Base-by-base conservation (phyloP, 2,888 invertebrate species). In the Argynnis bischoffii region DNA sequence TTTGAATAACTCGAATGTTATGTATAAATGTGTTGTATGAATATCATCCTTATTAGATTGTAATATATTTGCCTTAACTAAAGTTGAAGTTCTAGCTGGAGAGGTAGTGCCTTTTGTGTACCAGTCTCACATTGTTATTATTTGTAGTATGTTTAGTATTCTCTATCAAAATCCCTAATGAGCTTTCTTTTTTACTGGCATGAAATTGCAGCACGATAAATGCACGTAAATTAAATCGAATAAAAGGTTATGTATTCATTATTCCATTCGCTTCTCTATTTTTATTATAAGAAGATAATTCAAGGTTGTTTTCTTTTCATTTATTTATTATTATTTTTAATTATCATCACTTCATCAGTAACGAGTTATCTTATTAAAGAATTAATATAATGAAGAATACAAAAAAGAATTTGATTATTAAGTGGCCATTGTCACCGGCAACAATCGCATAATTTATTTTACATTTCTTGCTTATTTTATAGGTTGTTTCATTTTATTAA, bases 181-280 rank as follows among this genome's bases (percentile, higher is more conserved):
- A 61, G 11, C 35, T 35, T 31, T 31, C 35, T 13, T n/a, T 51
- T 51, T 51, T 51, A 31, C 35, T 61, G 15, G 8, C 31, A 50
- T 26, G 48, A 60, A 60, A 60, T 35, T 48, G 60, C 35, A 13
- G 13, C 18, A 14, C 35, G 51, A 51, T 50, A 61, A 61, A 50
- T 51, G 41, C 61, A 50, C 51, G 15, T 61, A 31, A 51, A 61
- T 61, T 61, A 51, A 51, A 61, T 61, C n/a, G 35, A 51, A 61
- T 61, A 51, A 50, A 61, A 61, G 60, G 31, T 16, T 21, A 31
- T 50, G 26, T 35, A 21, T 41, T 48, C 50, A 61, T 31, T 51
- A 35, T 31, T 50, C 16, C 35, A 61, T 51, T 61, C 61, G 31
- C 15, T 35, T 14, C 61, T 31, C 50, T 61, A 50, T 18, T 61